Evolutionary conservation across 2,113 vertebrate genomes (phyloP), one percentile per base, ranked within the genome.

Genomic region (Cebidichthys violaceus): DNA sequence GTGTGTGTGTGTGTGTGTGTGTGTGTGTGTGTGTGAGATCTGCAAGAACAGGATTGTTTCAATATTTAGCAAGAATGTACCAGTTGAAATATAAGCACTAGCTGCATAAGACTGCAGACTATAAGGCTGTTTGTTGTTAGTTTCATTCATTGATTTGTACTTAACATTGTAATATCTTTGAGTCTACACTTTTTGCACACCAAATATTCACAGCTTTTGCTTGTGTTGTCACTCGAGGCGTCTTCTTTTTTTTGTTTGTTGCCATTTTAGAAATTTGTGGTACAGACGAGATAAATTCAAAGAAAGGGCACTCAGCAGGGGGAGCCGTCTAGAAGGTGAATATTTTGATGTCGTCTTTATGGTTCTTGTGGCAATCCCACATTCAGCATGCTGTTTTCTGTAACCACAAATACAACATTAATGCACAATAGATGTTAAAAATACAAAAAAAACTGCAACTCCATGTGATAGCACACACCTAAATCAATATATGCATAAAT

Each of bases 271-370:
- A 77, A 64, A 82, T 62, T 2, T 33, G 66, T 69, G 39, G 45
- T 15, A 55, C 60, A 81, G 72, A 22, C 77, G 37, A 61, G 47
- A 79, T 65, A 27, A 74, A 87, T 76, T 83, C 75, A 86, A 86
- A 81, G 67, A 74, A 79, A 87, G 65, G 41, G 79, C 82, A 77
- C 41, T 1, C 77, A 88, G 82, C 77, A 75, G 84, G 82, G 74
- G 81, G 64, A 71, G 57, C 52, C 72, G 50, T 80, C 66, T 62
- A 29, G 66, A 59, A 79, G 65, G 43, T 70, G 50, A 83, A 68
- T 54, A 69, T 57, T 85, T 86, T 70, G 35, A 77, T 81, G 79
- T 41, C 81, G 60, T 50, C 31, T 14, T 75, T 82, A 13, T 84
- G 74, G 70, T 75, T 55, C 47, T 69, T 67, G 50, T 8, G 2